Evolutionary conservation across 2,113 vertebrate genomes (phyloP).

Genomic region (Onychostoma macrolepis): DNA sequence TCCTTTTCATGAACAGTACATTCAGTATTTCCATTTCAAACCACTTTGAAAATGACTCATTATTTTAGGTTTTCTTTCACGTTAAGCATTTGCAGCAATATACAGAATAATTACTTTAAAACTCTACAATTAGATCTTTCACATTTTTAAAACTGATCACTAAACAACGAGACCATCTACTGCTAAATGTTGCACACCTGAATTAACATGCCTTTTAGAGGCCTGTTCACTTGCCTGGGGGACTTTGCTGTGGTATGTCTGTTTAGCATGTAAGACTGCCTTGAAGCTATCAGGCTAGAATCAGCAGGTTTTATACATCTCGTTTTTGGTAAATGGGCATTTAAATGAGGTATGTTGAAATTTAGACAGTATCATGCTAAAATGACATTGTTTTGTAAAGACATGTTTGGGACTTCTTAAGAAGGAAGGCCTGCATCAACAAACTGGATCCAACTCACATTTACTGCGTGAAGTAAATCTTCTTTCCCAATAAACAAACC

Average conservation of each 20-base stretch:
- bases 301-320: not conserved
- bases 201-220: not conserved
- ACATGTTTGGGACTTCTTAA: not conserved
- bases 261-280: constrained; percentile 20
- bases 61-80: not conserved
- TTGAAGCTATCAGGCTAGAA: not conserved
- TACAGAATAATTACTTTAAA: not conserved
- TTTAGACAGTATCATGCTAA: not conserved
- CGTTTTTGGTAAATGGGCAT: not conserved
- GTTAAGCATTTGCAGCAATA: not conserved
- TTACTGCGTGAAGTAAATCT: not conserved
- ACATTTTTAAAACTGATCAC: not conserved
- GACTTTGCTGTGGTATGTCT: constrained; percentile 9
- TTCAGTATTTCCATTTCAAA: not conserved
- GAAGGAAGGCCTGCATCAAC: not conserved
- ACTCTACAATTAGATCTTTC: not conserved
- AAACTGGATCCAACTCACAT: not conserved
- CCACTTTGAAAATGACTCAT: not conserved
- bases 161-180: not conserved
- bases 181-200: not conserved
- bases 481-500: not conserved
- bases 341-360: not conserved
- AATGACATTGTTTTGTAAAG: not conserved
- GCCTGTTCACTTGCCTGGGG: not conserved
- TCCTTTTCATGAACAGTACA: not conserved